A percentile compares a stretch with the other conserved stretches of the same genome.
Evolutionary conservation across 2,888 invertebrate species (phyloP).

Genomic region (Spisula subtruncata): DNA sequence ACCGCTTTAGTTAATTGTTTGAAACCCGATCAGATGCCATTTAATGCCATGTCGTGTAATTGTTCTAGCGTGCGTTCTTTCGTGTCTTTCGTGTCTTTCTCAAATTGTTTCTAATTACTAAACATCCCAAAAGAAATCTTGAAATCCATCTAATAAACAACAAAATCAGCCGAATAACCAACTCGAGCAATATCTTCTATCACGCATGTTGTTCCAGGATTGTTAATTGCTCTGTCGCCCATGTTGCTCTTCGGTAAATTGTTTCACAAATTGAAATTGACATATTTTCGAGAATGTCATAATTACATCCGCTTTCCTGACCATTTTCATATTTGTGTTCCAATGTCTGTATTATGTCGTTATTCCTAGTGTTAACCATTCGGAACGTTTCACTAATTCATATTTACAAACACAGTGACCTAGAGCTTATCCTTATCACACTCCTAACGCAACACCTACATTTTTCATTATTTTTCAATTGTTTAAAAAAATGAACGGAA

Average conservation of each 20-base stretch:
- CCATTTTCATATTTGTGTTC: no score
- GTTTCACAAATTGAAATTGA: not conserved
- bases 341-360: no score
- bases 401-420: no score
- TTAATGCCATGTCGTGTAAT: not conserved
- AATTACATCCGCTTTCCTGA: not conserved
- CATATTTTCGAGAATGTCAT: not conserved
- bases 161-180: not conserved
- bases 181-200: not conserved
- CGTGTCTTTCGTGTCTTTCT: not conserved
- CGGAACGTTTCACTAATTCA: no score
- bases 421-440: no score
- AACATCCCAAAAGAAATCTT: not conserved
- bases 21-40: not conserved
- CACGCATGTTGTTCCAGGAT: not conserved
- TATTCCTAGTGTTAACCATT: no score
- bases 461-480: no score
- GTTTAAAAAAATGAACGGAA: no score
- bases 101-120: not conserved
- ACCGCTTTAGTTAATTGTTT: not conserved
- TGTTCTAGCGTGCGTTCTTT: not conserved
- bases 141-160: not conserved
- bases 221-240: constrained; percentile 3
- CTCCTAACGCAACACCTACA: no score
- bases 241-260: not conserved